phyloP scores from a whole-genome alignment of 2,888 invertebrate species.

The Agrotis ipsilon region DNA sequence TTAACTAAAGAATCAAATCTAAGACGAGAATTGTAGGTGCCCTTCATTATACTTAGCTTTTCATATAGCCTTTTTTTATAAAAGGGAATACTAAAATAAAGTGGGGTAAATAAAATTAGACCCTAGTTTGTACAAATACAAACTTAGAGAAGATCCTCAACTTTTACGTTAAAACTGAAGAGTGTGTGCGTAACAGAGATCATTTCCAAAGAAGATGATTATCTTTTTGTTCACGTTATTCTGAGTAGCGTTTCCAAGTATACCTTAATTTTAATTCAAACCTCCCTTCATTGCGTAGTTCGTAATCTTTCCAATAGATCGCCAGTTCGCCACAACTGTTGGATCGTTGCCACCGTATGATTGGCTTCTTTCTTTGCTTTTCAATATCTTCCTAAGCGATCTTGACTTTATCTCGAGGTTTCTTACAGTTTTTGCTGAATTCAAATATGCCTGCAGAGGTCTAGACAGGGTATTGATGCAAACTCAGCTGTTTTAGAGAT shows the following conservation, averaged over 20 bases:
- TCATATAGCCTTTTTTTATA: too few species aligned
- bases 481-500: slow-evolving; percentile 21
- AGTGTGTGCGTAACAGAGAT: too few species aligned
- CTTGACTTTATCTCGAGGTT: slow-evolving; percentile 44
- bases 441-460: slow-evolving; percentile 25
- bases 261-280: slow-evolving; percentile 25
- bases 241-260: not conserved
- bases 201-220: too few species aligned
- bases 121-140: too few species aligned
- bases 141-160: too few species aligned
- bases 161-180: too few species aligned
- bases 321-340: slow-evolving; percentile 32
- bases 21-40: too few species aligned
- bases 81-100: too few species aligned
- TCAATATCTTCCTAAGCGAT: slow-evolving; percentile 41
- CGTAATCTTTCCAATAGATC: slow-evolving; percentile 37
- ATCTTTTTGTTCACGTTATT: not conserved
- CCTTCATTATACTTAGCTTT: too few species aligned
- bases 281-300: not conserved
- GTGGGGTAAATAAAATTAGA: too few species aligned
- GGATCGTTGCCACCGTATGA: slow-evolving; percentile 43
- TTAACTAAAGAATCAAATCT: too few species aligned
- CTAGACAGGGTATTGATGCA: slow-evolving; percentile 18
- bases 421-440: slow-evolving; percentile 45
- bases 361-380: slow-evolving; percentile 48